Conservation (phyloP, 1,140 invertebrate genomes). For the Frieseomelitta varia region DNA sequence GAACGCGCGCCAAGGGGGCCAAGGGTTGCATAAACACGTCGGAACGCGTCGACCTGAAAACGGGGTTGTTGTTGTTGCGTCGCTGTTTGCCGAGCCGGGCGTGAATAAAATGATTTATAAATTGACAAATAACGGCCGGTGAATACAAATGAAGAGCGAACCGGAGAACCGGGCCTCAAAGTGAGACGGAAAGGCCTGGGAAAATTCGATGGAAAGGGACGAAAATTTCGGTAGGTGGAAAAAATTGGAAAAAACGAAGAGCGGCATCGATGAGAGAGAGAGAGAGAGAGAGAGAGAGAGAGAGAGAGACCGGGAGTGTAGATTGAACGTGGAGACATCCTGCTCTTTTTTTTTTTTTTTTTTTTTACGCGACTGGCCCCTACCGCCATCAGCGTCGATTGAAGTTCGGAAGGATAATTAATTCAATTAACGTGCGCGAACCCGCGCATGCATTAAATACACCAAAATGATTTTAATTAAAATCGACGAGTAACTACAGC, state of each 20-base stretch:
- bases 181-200: background rate
- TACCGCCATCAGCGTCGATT: conserved; percentile 40
- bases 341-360: background rate
- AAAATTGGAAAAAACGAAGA: background rate
- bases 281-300: conserved; percentile 1
- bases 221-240: background rate
- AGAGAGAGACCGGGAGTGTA: background rate
- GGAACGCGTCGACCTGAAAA: conserved; percentile 18
- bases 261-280: background rate
- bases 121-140: conserved; percentile 49
- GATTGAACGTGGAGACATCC: background rate
- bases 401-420: conserved; percentile 72
- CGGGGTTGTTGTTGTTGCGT: background rate
- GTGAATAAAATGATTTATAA: conserved; percentile 72
- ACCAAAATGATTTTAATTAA: conserved; percentile 68
- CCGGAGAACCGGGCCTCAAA: background rate
- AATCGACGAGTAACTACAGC: conserved; percentile 55
- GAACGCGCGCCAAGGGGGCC: background rate
- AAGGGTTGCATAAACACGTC: conserved; percentile 23
- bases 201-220: background rate
- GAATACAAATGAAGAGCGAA: background rate
- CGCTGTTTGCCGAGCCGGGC: conserved; percentile 40
- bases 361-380: conserved; percentile 17
- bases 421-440: conserved; percentile 65
- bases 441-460: conserved; percentile 63